Conservation (phyloP, 2,888 invertebrate genomes). For the Dorcus parallelipipedus region DNA sequence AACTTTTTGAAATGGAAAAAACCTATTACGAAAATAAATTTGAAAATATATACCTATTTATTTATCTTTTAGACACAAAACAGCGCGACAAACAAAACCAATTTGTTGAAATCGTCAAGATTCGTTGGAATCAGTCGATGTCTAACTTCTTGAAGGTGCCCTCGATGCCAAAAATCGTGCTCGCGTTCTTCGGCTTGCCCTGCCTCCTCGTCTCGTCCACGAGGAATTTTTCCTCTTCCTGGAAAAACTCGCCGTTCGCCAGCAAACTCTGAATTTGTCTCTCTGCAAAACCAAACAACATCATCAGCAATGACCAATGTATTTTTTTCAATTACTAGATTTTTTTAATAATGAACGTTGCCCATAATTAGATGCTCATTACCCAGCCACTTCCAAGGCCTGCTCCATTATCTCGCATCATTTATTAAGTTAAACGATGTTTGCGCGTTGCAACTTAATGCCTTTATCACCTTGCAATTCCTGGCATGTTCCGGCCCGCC, state of each 20-base stretch:
- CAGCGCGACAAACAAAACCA: too few species aligned
- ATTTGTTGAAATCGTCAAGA: too few species aligned
- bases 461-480: constrained; percentile 2
- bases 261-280: background rate
- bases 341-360: too few species aligned
- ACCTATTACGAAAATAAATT: too few species aligned
- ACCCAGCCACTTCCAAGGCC: too few species aligned
- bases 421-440: too few species aligned
- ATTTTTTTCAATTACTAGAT: constrained; percentile 23
- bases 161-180: constrained; percentile 62
- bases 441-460: background rate
- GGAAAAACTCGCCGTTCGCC: constrained; percentile 39
- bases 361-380: background rate
- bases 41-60: too few species aligned
- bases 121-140: constrained; percentile 52
- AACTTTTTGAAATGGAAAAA: too few species aligned
- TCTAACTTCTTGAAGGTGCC: constrained; percentile 72
- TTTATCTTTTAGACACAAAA: too few species aligned
- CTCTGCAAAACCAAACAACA: background rate
- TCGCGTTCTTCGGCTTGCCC: constrained; percentile 59
- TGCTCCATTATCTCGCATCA: too few species aligned
- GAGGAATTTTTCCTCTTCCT: constrained; percentile 53
- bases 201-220: constrained; percentile 58
- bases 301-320: constrained; percentile 28
- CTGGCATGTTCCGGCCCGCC: constrained; percentile 37